Evolutionary conservation across 2,797 vertebrate species (phyloP).

Genomic region (Typhlichthys eigenmanni): DNA sequence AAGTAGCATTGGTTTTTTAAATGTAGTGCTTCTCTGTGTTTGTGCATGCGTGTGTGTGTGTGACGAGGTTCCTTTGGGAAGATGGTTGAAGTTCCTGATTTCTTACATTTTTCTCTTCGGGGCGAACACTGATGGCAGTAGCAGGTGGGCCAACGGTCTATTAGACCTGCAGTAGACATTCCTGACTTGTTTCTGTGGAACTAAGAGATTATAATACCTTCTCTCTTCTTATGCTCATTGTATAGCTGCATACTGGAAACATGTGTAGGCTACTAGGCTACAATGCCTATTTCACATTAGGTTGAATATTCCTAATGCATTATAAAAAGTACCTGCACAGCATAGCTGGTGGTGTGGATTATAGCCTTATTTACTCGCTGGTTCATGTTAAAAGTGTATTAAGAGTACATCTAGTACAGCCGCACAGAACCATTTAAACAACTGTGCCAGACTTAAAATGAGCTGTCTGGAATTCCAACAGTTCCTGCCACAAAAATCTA

Average conservation of each 20-base stretch:
- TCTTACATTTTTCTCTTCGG: conserved; percentile 58
- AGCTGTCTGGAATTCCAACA: conserved; percentile 71
- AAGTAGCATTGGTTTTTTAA: conserved; percentile 2
- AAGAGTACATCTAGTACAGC: conserved; percentile 56
- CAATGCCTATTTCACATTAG: conserved; percentile 12
- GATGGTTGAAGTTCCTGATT: conserved; percentile 51
- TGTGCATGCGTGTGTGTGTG: conserved; percentile 16
- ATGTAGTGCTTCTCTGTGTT: conserved; percentile 26
- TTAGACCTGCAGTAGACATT: conserved; percentile 70
- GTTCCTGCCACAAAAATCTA: conserved; percentile 50
- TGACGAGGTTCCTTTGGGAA: conserved; percentile 34
- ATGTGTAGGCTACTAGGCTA: neutral
- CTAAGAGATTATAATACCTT: conserved; percentile 43
- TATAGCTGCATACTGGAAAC: conserved; percentile 6
- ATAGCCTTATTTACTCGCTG: too few relatives aligned
- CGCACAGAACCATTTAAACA: conserved; percentile 65
- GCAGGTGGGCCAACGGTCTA: conserved; percentile 74
- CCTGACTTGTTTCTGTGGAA: conserved; percentile 61
- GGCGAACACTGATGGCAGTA: conserved; percentile 55
- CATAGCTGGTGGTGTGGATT: too few relatives aligned
- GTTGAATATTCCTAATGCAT: conserved; percentile 5
- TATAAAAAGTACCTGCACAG: too few relatives aligned
- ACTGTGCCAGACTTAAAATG: conserved; percentile 74
- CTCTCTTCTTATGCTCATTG: conserved; percentile 1
- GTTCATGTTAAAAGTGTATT: conserved; percentile 60